These are phyloP conservation scores for Salvelinus fontinalis DNA, from an alignment of 2,113 vertebrate species.

Conservation along the genomic window DNA sequence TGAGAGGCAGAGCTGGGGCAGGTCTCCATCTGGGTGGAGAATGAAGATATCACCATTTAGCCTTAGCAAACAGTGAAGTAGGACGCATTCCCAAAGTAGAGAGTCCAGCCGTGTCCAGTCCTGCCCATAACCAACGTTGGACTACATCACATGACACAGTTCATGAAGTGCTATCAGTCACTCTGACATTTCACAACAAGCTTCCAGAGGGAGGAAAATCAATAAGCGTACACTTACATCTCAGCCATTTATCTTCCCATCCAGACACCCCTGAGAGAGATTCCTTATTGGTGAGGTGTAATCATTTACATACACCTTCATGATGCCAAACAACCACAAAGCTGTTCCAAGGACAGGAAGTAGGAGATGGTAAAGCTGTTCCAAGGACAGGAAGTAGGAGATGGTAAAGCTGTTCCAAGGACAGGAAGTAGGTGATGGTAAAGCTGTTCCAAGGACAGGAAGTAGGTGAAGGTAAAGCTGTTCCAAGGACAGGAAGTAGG, in stretches of 20 bases:
- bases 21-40: neutral
- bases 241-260: constrained; percentile 51
- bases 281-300: constrained; percentile 22
- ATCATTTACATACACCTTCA: neutral
- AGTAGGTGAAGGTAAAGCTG: neutral
- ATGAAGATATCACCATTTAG: neutral
- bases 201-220: constrained; percentile 55
- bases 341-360: too few species aligned
- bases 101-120: constrained; percentile 29
- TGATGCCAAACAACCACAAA: too few species aligned
- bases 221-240: constrained; percentile 56
- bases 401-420: too few species aligned
- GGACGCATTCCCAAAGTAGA: constrained; percentile 6
- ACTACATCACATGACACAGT: constrained; percentile 16
- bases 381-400: too few species aligned
- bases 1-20: neutral
- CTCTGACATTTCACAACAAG: constrained; percentile 38
- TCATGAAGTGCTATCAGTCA: constrained; percentile 52
- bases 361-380: neutral
- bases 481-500: neutral
- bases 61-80: neutral
- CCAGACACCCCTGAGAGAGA: constrained; percentile 37
- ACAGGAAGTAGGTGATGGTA: neutral
- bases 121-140: constrained; percentile 7
- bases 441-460: too few species aligned